phyloP scores from a whole-genome alignment of 2,797 vertebrate species.

The Rhinogobio ventralis region DNA sequence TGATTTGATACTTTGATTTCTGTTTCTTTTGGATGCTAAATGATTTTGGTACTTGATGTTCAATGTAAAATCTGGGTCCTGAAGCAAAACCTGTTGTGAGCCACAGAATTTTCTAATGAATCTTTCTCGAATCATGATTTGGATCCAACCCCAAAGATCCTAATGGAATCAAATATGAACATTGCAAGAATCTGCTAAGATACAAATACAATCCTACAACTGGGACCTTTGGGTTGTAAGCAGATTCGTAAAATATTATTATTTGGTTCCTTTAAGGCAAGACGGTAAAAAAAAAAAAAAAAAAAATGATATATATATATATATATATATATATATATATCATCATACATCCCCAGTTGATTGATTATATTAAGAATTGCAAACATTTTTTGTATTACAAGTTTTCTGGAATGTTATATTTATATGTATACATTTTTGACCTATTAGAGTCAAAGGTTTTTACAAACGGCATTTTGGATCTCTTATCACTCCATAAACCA shows the following conservation, averaged over 20 bases:
- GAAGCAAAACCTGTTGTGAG: background rate
- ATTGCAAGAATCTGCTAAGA: background rate
- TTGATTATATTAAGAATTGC: too few relatives aligned
- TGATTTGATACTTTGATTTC: background rate
- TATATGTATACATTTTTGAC: too few relatives aligned
- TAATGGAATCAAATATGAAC: background rate
- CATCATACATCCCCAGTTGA: too few relatives aligned
- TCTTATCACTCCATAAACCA: too few relatives aligned
- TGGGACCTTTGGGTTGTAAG: background rate
- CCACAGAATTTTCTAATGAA: background rate
- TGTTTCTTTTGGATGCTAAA: background rate
- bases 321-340: too few relatives aligned
- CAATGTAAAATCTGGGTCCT: slow-evolving; percentile 9
- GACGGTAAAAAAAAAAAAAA: too few relatives aligned
- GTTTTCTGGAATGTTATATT: too few relatives aligned
- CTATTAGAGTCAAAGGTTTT: too few relatives aligned
- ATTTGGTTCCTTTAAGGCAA: background rate
- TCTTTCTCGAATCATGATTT: background rate
- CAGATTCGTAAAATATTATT: background rate
- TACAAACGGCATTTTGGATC: too few relatives aligned
- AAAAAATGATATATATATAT: too few relatives aligned
- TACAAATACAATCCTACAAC: background rate
- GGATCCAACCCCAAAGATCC: background rate
- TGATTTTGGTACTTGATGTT: background rate
- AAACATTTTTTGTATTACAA: too few relatives aligned